phyloP scores from a whole-genome alignment of 1,140 invertebrate genomes.

The Vanessa tameamea region DNA sequence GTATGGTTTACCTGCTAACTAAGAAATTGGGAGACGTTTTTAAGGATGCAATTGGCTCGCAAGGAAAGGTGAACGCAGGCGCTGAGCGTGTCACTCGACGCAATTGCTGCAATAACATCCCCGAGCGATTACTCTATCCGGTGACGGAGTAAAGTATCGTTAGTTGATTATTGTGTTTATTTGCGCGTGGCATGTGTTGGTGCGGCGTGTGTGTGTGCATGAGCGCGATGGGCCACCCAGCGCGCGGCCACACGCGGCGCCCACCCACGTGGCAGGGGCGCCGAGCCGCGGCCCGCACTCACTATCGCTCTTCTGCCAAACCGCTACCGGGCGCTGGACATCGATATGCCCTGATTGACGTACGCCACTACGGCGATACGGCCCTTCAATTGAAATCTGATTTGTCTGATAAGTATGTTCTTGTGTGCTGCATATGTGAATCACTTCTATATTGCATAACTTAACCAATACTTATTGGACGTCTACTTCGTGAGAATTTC shows the following conservation, averaged over 20 bases:
- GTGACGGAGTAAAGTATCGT: slow-evolving; percentile 77
- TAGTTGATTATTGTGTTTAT: slow-evolving; percentile 79
- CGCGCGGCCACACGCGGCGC: slow-evolving; percentile 74
- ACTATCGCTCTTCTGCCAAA: slow-evolving; percentile 50
- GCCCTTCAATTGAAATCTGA: slow-evolving; percentile 42
- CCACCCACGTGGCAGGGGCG: slow-evolving; percentile 75
- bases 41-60: slow-evolving; percentile 12
- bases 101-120: slow-evolving; percentile 65
- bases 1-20: neutral
- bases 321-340: slow-evolving; percentile 61
- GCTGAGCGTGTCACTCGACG: slow-evolving; percentile 54
- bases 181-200: slow-evolving; percentile 71
- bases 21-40: slow-evolving; percentile 21
- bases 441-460: slow-evolving; percentile 22
- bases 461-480: neutral
- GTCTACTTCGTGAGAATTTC: neutral
- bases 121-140: slow-evolving; percentile 74
- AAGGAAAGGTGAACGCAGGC: slow-evolving; percentile 18
- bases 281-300: slow-evolving; percentile 57
- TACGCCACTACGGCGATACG: slow-evolving; percentile 44
- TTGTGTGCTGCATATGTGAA: slow-evolving; percentile 11
- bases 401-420: slow-evolving; percentile 31
- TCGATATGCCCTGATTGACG: slow-evolving; percentile 68
- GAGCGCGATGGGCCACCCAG: slow-evolving; percentile 71
- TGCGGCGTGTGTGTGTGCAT: slow-evolving; percentile 67